Conservation (phyloP, 2,113 vertebrate genomes). For the Lepisosteus oculatus region DNA sequence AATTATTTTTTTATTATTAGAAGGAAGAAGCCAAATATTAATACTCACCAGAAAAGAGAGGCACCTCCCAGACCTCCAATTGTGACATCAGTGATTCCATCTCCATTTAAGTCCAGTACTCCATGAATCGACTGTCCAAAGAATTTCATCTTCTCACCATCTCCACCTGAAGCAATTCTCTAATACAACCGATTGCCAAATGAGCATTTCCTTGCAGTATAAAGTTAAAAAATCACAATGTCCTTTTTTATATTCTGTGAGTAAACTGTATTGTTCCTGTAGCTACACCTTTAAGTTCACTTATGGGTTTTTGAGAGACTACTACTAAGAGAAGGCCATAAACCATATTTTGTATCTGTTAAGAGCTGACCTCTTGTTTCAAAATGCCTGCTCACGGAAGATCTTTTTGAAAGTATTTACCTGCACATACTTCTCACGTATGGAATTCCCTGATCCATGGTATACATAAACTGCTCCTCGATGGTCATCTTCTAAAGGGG, state of each 20-base stretch:
- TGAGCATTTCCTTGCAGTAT: too few species aligned
- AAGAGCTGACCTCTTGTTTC: too few species aligned
- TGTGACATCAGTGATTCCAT: slow-evolving; percentile 89
- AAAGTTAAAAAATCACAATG: too few species aligned
- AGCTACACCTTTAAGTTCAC: too few species aligned
- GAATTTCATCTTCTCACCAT: slow-evolving; percentile 86
- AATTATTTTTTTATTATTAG: too few species aligned
- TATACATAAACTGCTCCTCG: slow-evolving; percentile 90
- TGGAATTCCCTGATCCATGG: slow-evolving; percentile 71
- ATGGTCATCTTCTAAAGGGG: slow-evolving; percentile 90
- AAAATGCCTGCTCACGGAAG: too few species aligned
- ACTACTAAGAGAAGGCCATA: too few species aligned
- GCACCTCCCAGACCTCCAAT: slow-evolving; percentile 94
- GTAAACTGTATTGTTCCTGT: too few species aligned
- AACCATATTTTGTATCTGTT: too few species aligned
- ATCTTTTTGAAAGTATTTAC: slow-evolving; percentile 40
- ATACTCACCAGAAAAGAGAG: slow-evolving; percentile 87
- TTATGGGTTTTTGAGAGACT: too few species aligned
- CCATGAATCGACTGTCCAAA: slow-evolving; percentile 96
- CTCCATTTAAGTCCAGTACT: slow-evolving; percentile 90
- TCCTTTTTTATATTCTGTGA: too few species aligned
- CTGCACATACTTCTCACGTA: slow-evolving; percentile 81
- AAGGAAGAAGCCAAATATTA: background rate
- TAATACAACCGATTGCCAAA: slow-evolving; percentile 36
- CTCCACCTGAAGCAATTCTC: slow-evolving; percentile 88